phyloP scores from a whole-genome alignment of 2,888 invertebrate genomes.

The Brachypalpus laphriformis region DNA sequence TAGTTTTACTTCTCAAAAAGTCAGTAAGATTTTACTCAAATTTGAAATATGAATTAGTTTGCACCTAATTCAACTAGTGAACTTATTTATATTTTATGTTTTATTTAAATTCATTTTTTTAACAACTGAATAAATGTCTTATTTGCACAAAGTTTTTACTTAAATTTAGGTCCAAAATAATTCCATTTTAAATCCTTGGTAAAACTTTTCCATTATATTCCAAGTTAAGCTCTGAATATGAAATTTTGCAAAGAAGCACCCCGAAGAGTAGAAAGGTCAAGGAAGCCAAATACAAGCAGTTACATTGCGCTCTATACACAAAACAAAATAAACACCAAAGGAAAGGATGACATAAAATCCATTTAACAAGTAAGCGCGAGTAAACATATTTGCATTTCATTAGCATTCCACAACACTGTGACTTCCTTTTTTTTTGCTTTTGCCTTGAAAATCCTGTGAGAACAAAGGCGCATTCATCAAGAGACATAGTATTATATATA shows the following conservation, averaged over 20 bases:
- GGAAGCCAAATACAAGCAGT: not conserved
- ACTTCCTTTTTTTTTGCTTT: not conserved
- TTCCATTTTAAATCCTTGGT: not conserved
- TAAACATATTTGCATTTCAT: conserved; percentile 45
- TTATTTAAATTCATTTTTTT: too few relatives aligned
- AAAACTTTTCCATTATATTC: not conserved
- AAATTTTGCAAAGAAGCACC: not conserved
- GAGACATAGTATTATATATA: not conserved
- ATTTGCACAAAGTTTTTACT: too few relatives aligned
- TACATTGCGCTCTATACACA: not conserved
- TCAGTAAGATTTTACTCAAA: too few relatives aligned
- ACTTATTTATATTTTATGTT: too few relatives aligned
- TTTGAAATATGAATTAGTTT: too few relatives aligned
- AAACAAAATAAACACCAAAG: not conserved
- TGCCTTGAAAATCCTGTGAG: not conserved
- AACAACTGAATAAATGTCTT: too few relatives aligned
- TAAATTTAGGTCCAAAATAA: not conserved
- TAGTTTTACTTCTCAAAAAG: too few relatives aligned
- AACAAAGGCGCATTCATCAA: conserved; percentile 18
- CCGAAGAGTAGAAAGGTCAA: not conserved
- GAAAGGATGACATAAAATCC: conserved; percentile 39
- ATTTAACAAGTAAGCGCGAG: conserved; percentile 40
- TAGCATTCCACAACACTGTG: conserved; percentile 22
- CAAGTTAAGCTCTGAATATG: not conserved
- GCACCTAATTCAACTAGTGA: too few relatives aligned